phyloP scores from a whole-genome alignment of 1,140 invertebrate species.

The Metaphire vulgaris region DNA sequence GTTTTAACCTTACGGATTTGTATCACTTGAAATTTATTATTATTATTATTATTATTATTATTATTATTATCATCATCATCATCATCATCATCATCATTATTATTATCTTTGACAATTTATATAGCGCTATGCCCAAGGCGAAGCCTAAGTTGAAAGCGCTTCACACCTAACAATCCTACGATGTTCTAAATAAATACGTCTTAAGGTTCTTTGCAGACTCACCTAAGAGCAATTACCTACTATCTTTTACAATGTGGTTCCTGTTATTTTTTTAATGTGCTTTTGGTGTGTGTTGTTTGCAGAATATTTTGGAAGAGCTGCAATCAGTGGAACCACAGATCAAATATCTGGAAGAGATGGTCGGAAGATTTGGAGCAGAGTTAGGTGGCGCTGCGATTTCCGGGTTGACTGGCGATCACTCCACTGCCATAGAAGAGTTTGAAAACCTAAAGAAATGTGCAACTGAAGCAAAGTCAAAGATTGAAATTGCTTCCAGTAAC shows the following conservation, averaged over 20 bases:
- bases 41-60: neutral
- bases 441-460: neutral
- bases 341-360: neutral
- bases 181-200: no score
- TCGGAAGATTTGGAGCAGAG: neutral
- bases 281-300: conserved; percentile 1
- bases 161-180: no score
- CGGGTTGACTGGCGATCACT: neutral
- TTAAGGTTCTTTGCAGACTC: no score
- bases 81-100: neutral
- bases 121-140: no score
- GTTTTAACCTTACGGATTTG: no score
- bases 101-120: no score
- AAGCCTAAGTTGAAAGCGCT: no score
- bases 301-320: neutral
- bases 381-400: neutral
- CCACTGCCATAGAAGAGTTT: neutral
- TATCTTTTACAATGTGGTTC: conserved; percentile 5
- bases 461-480: neutral
- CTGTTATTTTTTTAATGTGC: neutral
- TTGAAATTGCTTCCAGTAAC: neutral
- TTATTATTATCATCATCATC: neutral
- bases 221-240: neutral
- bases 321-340: neutral
- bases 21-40: neutral